phyloP scores from a whole-genome alignment of 1,140 invertebrate species.

The Bradysia coprophila region DNA sequence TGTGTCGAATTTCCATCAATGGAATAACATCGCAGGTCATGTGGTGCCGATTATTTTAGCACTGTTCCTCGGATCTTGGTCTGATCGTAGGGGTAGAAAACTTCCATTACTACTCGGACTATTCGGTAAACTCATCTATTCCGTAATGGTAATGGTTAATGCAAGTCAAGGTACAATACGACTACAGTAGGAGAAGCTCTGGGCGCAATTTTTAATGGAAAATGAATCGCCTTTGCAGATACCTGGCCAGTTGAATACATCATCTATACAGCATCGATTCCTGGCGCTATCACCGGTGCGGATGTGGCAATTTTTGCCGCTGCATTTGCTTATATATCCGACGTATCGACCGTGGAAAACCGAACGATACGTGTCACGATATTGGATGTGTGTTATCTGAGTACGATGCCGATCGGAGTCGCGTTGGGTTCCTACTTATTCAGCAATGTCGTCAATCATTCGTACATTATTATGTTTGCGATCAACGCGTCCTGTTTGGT shows the following conservation, averaged over 20 bases:
- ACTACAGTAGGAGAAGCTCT: too few species aligned
- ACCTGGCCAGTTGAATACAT: constrained; percentile 53
- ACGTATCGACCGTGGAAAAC: constrained; percentile 37
- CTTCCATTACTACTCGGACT: constrained; percentile 45
- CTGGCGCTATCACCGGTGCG: constrained; percentile 47
- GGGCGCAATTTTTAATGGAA: too few species aligned
- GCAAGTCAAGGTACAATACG: constrained; percentile 30
- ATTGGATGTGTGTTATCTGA: constrained; percentile 50
- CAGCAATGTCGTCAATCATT: constrained; percentile 30
- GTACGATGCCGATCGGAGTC: constrained; percentile 52
- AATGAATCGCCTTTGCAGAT: too few species aligned
- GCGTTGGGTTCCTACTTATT: constrained; percentile 41
- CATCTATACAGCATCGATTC: constrained; percentile 49
- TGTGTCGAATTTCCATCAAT: constrained; percentile 50
- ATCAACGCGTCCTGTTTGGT: constrained; percentile 41
- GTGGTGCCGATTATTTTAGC: constrained; percentile 50
- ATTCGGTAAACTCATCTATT: constrained; percentile 51
- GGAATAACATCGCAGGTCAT: constrained; percentile 49
- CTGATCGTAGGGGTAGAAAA: constrained; percentile 39
- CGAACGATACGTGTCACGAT: constrained; percentile 52
- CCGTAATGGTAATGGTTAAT: constrained; percentile 47
- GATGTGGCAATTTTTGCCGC: constrained; percentile 56
- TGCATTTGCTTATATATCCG: constrained; percentile 53
- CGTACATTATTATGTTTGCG: constrained; percentile 47
- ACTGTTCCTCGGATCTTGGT: constrained; percentile 56